Conservation (phyloP, 2,888 invertebrate species). For the Tipula vernalis region DNA sequence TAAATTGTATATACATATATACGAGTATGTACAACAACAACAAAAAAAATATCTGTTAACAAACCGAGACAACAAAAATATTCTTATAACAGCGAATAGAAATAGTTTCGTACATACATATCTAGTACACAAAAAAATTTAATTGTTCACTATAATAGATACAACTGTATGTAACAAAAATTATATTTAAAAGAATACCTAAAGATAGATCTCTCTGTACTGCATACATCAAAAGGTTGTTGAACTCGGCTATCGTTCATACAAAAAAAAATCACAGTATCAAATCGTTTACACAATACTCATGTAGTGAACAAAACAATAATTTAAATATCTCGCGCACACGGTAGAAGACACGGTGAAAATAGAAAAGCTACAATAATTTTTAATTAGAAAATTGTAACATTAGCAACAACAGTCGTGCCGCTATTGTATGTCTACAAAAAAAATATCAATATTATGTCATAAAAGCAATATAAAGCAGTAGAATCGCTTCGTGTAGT, state of each 20-base stretch:
- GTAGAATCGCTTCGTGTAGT: neutral
- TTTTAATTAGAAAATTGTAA: neutral
- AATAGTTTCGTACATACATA: neutral
- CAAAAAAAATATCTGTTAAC: neutral
- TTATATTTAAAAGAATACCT: neutral
- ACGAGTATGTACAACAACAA: neutral
- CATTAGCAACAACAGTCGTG: neutral
- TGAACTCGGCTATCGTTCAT: neutral
- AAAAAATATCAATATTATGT: neutral
- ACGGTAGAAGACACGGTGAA: neutral
- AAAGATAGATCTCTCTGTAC: neutral
- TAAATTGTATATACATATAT: neutral
- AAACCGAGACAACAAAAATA: neutral
- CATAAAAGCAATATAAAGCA: neutral
- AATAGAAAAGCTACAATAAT: neutral
- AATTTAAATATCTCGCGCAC: neutral
- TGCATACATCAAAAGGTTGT: neutral
- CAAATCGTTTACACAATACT: neutral
- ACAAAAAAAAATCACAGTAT: neutral
- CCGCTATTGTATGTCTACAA: neutral
- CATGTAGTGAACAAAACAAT: neutral
- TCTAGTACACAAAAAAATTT: neutral
- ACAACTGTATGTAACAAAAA: neutral
- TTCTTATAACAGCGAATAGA: neutral
- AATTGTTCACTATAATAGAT: neutral